Evolutionary conservation across 1,140 invertebrate species (phyloP).

Genomic region (Spodoptera frugiperda): DNA sequence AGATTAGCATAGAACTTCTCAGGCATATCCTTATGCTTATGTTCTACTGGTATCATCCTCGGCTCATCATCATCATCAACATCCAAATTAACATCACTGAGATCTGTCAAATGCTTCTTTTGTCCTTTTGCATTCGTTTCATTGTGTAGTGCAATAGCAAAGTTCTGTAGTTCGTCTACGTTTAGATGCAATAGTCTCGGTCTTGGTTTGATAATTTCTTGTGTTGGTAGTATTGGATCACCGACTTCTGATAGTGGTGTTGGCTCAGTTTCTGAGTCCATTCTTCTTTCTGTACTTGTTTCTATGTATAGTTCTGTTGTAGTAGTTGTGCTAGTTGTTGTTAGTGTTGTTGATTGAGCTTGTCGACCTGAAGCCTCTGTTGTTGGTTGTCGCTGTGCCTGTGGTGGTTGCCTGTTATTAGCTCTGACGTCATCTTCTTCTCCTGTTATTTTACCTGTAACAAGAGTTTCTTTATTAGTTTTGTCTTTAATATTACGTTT

Average conservation of each 20-base stretch:
- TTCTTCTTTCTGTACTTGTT: conserved; percentile 52
- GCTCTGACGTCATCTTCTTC: conserved; percentile 70
- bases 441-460: conserved; percentile 74
- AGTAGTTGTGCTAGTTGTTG: conserved; percentile 47
- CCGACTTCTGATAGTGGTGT: conserved; percentile 56
- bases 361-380: conserved; percentile 35
- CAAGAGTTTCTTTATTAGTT: conserved; percentile 15
- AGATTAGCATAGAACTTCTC: conserved; percentile 80
- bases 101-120: conserved; percentile 67
- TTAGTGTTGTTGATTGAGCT: conserved; percentile 52
- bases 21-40: conserved; percentile 69
- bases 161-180: conserved; percentile 78
- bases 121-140: conserved; percentile 62
- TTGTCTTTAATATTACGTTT: too few species aligned
- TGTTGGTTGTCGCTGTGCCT: conserved; percentile 37
- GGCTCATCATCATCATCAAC: conserved; percentile 76
- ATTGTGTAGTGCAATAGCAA: conserved; percentile 79
- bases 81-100: conserved; percentile 80
- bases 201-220: conserved; percentile 62
- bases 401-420: conserved; percentile 31
- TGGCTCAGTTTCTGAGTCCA: conserved; percentile 35
- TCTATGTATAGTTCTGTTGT: conserved; percentile 26
- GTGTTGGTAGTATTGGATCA: conserved; percentile 54
- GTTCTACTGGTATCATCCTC: conserved; percentile 55
- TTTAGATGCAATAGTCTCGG: conserved; percentile 76